Percentiles rank a stretch among this genome's conserved stretches.
phyloP scores from a whole-genome alignment of 2,797 vertebrate genomes.

The Bovichtus variegatus region DNA sequence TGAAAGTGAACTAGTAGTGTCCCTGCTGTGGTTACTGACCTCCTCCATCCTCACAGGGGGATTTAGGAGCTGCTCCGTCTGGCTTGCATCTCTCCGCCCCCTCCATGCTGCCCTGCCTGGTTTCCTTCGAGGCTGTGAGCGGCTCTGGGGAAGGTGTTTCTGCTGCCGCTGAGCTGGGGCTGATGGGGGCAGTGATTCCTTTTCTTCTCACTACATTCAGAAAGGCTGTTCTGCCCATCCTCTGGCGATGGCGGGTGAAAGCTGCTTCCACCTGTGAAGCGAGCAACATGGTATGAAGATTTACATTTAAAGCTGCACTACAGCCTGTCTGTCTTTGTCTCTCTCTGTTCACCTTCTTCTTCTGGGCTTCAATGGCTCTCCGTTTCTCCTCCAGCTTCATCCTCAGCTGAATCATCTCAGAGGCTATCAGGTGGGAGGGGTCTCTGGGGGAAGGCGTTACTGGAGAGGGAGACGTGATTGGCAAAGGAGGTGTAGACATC shows the following conservation, averaged over 20 bases:
- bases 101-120: conserved; percentile 59
- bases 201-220: conserved; percentile 96
- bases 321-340: not conserved
- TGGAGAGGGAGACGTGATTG: conserved; percentile 78
- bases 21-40: conserved; percentile 47
- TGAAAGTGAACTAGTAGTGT: not conserved
- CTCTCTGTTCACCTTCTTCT: conserved; percentile 87
- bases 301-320: not conserved
- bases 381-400: conserved; percentile 99
- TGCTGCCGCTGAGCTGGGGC: conserved; percentile 83
- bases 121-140: conserved; percentile 47
- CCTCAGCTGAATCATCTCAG: conserved; percentile 96
- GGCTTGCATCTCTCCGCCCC: conserved; percentile 88
- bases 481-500: conserved; percentile 74
- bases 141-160: conserved; percentile 83
- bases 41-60: conserved; percentile 84
- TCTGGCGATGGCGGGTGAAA: conserved; percentile 94
- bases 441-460: conserved; percentile 86
- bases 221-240: conserved; percentile 97
- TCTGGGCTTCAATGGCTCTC: conserved; percentile 97
- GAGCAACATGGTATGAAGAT: not conserved
- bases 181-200: conserved; percentile 88
- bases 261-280: conserved; percentile 89
- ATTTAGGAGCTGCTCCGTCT: conserved; percentile 86
- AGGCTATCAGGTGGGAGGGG: conserved; percentile 92